Evolutionary conservation across 2,797 vertebrate species (phyloP).

Genomic region (Girardinus metallicus): DNA sequence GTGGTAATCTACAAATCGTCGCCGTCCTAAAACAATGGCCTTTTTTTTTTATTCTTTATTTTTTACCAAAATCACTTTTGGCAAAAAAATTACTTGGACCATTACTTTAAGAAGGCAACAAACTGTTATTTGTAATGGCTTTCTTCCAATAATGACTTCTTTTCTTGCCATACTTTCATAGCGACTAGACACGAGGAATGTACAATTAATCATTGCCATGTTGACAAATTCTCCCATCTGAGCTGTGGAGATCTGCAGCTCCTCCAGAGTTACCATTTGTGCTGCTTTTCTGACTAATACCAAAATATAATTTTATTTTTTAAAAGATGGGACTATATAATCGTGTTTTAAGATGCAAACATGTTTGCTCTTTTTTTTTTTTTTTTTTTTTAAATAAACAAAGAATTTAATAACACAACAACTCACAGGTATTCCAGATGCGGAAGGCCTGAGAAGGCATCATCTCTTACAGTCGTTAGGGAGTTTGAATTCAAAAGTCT

Average conservation of each 20-base stretch:
- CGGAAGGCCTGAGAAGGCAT: conserved; percentile 95
- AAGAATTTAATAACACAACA: not conserved
- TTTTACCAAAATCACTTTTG: too few species aligned
- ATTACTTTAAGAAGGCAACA: too few species aligned
- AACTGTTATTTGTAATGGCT: not conserved
- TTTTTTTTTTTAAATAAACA: not conserved
- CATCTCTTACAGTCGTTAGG: conserved; percentile 91
- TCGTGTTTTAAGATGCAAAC: not conserved
- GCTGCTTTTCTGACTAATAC: not conserved
- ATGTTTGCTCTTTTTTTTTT: not conserved
- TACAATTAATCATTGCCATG: not conserved
- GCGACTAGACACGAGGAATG: not conserved
- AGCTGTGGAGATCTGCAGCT: not conserved
- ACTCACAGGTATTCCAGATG: conserved; percentile 99
- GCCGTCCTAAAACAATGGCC: too few species aligned
- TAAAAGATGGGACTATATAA: not conserved
- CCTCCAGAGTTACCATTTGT: not conserved
- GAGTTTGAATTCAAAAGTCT: conserved; percentile 98
- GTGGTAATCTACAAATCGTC: not conserved
- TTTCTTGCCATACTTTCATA: not conserved
- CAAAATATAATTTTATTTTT: not conserved
- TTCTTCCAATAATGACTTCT: not conserved
- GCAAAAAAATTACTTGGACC: too few species aligned
- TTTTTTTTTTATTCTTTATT: not conserved
- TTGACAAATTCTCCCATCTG: not conserved